Conservation (phyloP, 2,797 vertebrate species). For the Cheirogaleus major region DNA sequence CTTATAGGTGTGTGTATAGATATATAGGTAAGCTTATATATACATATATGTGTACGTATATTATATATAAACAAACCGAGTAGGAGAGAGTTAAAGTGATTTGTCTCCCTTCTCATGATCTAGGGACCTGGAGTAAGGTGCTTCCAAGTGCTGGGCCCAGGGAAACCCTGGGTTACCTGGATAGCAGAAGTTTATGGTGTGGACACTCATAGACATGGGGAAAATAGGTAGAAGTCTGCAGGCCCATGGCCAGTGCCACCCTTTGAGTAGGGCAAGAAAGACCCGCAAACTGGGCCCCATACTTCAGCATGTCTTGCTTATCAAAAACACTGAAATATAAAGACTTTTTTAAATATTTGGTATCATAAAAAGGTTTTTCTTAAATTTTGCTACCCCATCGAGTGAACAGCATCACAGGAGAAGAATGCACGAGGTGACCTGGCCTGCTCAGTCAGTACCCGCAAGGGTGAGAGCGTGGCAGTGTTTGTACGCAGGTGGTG, state of each 20-base stretch:
- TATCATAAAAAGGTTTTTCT: not conserved
- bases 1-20: not conserved
- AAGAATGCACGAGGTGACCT: not conserved
- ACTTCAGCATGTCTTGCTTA: not conserved
- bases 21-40: too few relatives aligned
- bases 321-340: not conserved
- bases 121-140: not conserved
- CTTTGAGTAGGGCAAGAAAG: not conserved
- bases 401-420: not conserved
- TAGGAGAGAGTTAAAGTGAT: not conserved
- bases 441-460: too few relatives aligned
- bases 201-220: not conserved
- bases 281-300: too few relatives aligned
- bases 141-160: not conserved
- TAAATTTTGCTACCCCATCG: not conserved
- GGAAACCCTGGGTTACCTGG: not conserved
- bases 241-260: accelerated
- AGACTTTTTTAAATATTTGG: not conserved
- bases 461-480: not conserved
- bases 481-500: too few relatives aligned
- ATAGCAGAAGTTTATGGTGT: not conserved
- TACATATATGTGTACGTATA: not conserved
- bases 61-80: not conserved
- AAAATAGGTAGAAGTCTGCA: not conserved
- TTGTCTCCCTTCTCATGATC: not conserved